These are phyloP conservation scores for Panzeria rudis DNA, from an alignment of 2,888 invertebrate genomes.

Conservation along the genomic window DNA sequence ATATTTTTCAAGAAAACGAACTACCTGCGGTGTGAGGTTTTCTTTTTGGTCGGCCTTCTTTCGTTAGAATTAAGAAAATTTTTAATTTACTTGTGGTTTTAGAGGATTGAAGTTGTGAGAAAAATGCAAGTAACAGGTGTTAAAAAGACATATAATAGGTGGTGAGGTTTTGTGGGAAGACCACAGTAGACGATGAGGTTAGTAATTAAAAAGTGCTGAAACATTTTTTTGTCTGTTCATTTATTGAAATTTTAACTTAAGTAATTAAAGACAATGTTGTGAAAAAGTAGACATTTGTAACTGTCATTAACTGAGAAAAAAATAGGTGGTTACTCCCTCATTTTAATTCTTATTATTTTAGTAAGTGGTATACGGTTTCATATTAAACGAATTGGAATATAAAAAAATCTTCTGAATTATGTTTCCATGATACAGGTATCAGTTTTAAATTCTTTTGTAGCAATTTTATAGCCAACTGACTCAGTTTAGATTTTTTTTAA, in stretches of 20 bases:
- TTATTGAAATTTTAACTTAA: not conserved
- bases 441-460: too few species aligned
- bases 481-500: too few species aligned
- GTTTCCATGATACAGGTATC: too few species aligned
- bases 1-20: not conserved
- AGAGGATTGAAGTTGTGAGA: constrained; percentile 5
- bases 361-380: not conserved
- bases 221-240: not conserved
- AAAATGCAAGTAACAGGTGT: constrained; percentile 54
- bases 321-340: not conserved
- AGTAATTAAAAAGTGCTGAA: constrained; percentile 16
- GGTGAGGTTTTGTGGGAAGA: constrained; percentile 3
- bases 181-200: constrained; percentile 46
- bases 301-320: not conserved
- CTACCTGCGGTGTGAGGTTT: constrained; percentile 46
- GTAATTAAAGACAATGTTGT: constrained; percentile 15
- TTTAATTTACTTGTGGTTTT: constrained; percentile 38
- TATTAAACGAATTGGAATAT: too few species aligned
- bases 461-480: too few species aligned
- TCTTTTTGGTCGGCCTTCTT: constrained; percentile 14
- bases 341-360: not conserved
- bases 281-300: not conserved
- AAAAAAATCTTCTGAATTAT: too few species aligned
- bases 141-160: constrained; percentile 27
- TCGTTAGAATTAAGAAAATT: not conserved